A percentile compares a stretch with the other conserved stretches of the same genome.
These are phyloP conservation scores for Neuroterus valhalla DNA, from an alignment of 1,140 invertebrate species.

Conservation along the genomic window DNA sequence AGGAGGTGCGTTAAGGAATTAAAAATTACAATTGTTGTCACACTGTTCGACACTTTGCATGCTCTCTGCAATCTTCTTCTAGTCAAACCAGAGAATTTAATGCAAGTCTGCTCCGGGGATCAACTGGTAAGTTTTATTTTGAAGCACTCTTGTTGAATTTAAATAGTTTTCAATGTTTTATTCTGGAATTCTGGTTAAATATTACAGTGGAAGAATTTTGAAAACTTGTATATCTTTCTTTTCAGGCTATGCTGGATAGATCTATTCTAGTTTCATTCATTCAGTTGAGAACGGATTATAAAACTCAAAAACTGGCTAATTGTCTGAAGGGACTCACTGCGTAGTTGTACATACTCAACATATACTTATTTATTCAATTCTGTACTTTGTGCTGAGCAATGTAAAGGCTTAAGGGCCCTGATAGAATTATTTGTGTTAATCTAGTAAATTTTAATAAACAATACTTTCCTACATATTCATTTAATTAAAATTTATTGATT, in stretches of 20 bases:
- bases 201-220: neutral
- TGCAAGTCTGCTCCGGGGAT: constrained; percentile 95
- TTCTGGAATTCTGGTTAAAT: constrained; percentile 10
- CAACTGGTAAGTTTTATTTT: constrained; percentile 84
- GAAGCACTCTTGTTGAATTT: constrained; percentile 16
- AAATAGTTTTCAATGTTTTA: constrained; percentile 13
- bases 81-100: constrained; percentile 96
- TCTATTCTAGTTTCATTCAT: constrained; percentile 93
- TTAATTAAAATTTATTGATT: too few relatives aligned
- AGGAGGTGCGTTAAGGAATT: constrained; percentile 87
- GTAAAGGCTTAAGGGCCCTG: neutral
- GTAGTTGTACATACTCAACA: neutral
- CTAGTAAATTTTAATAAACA: constrained; percentile 4
- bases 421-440: neutral
- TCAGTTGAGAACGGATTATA: constrained; percentile 94
- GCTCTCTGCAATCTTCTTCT: constrained; percentile 96
- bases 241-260: constrained; percentile 90
- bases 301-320: constrained; percentile 86
- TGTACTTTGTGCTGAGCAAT: neutral
- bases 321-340: constrained; percentile 78
- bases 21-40: constrained; percentile 85
- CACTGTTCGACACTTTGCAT: constrained; percentile 95
- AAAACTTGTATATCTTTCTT: constrained; percentile 54
- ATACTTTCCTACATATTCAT: too few relatives aligned
- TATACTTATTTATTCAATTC: neutral